Conservation (phyloP, 2,888 invertebrate species). For the Andrena marginata region DNA sequence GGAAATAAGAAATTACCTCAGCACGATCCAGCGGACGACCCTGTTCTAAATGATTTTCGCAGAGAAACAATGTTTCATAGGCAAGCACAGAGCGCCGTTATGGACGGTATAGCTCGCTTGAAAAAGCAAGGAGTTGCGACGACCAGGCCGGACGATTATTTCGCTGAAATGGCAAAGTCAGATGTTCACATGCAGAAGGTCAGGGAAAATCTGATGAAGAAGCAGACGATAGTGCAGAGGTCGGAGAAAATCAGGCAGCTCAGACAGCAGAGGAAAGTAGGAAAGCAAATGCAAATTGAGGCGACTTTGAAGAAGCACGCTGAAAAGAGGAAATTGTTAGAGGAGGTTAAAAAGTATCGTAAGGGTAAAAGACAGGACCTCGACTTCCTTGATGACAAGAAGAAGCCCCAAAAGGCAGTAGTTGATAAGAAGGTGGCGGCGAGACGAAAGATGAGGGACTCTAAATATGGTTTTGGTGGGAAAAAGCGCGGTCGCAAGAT, state of each 20-base stretch:
- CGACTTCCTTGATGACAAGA: constrained; percentile 91
- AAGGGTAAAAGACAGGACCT: constrained; percentile 93
- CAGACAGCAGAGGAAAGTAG: constrained; percentile 95
- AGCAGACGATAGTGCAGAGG: constrained; percentile 93
- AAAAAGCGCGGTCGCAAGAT: constrained; percentile 95
- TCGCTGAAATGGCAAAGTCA: constrained; percentile 99
- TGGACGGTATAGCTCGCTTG: constrained; percentile 92
- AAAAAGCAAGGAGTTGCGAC: constrained; percentile 92
- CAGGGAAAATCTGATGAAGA: constrained; percentile 92
- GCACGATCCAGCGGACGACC: constrained; percentile 90
- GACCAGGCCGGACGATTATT: constrained; percentile 97
- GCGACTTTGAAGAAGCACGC: constrained; percentile 93
- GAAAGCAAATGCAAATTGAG: constrained; percentile 95
- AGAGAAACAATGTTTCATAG: constrained; percentile 95
- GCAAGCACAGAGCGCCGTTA: constrained; percentile 94
- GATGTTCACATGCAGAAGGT: constrained; percentile 99
- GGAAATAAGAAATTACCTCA: constrained; percentile 90
- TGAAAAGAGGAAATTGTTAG: constrained; percentile 96
- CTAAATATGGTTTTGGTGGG: constrained; percentile 97
- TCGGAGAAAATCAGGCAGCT: constrained; percentile 96
- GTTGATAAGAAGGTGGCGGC: constrained; percentile 80
- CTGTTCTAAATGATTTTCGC: constrained; percentile 95
- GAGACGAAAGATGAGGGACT: constrained; percentile 90
- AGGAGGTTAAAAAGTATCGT: constrained; percentile 96
- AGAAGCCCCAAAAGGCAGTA: constrained; percentile 68